Conservation (phyloP, 2,113 vertebrate species). For the Melanostigma gelatinosum region DNA sequence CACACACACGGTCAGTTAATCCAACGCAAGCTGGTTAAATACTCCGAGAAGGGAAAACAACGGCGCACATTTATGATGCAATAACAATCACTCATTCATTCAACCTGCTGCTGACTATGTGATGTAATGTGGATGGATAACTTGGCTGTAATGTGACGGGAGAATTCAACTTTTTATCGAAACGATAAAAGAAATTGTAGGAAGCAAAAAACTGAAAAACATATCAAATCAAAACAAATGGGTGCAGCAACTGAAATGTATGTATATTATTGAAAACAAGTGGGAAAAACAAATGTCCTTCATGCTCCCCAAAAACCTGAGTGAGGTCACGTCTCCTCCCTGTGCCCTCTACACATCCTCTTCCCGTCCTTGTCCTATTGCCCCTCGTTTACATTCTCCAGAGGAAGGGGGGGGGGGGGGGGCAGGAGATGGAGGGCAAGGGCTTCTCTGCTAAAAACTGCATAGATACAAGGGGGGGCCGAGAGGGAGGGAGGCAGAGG, state of each 20-base stretch:
- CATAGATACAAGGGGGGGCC: conserved; percentile 85
- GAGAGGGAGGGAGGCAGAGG: conserved; percentile 32
- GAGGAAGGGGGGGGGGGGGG: conserved; percentile 35
- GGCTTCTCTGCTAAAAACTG: conserved; percentile 83
- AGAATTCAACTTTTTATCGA: background rate
- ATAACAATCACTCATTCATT: background rate
- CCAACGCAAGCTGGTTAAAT: conserved; percentile 38
- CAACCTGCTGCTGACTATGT: background rate
- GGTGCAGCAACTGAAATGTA: background rate
- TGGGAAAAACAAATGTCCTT: conserved; percentile 30
- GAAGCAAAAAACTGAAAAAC: background rate
- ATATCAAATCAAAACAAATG: background rate
- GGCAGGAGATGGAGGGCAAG: conserved; percentile 53
- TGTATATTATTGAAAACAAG: conserved; percentile 10
- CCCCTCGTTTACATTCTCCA: conserved; percentile 65
- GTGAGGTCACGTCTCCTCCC: conserved; percentile 54
- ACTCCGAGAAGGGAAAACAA: conserved; percentile 38
- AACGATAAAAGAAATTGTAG: background rate
- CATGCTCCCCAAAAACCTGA: conserved; percentile 35
- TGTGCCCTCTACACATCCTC: conserved; percentile 59
- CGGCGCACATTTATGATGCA: conserved; percentile 5
- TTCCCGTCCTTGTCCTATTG: conserved; percentile 60
- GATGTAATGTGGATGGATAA: background rate
- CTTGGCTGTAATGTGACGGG: background rate
- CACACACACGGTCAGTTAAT: conserved; percentile 54